Conservation (phyloP, 2,797 vertebrate species). For the Micropoecilia bifurca region DNA sequence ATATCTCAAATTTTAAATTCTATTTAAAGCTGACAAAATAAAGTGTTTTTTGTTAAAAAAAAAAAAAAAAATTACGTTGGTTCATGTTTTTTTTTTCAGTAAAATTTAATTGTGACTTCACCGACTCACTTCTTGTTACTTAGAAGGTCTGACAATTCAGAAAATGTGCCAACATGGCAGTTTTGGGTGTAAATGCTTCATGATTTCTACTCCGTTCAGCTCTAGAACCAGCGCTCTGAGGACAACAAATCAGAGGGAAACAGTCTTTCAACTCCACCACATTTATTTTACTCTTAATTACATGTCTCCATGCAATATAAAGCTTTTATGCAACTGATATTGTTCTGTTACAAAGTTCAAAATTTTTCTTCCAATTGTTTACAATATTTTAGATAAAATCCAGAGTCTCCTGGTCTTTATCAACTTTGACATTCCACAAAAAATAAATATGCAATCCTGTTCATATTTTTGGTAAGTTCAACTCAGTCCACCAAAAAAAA, state of each 20-base stretch:
- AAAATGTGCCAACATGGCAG: neutral
- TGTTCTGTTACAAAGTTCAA: constrained; percentile 2
- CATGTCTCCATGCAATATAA: constrained; percentile 11
- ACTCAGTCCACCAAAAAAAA: neutral
- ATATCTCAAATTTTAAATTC: neutral
- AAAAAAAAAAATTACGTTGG: neutral
- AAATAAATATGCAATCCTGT: constrained; percentile 1
- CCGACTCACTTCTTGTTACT: neutral
- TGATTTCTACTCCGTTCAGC: neutral
- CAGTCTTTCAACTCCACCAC: neutral
- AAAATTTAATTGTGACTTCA: neutral
- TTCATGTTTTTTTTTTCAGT: neutral
- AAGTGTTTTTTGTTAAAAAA: neutral
- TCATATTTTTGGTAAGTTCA: neutral
- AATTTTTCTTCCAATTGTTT: neutral
- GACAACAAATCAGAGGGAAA: neutral
- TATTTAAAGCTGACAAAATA: neutral
- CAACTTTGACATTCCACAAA: neutral
- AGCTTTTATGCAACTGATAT: neutral
- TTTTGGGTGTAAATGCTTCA: neutral
- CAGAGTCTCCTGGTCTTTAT: neutral
- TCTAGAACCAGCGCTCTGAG: neutral
- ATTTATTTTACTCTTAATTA: constrained; percentile 13
- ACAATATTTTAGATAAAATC: neutral
- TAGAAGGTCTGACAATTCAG: neutral